These are phyloP conservation scores for Portunus trituberculatus DNA, from an alignment of 1,140 invertebrate species.

Conservation along the genomic window DNA sequence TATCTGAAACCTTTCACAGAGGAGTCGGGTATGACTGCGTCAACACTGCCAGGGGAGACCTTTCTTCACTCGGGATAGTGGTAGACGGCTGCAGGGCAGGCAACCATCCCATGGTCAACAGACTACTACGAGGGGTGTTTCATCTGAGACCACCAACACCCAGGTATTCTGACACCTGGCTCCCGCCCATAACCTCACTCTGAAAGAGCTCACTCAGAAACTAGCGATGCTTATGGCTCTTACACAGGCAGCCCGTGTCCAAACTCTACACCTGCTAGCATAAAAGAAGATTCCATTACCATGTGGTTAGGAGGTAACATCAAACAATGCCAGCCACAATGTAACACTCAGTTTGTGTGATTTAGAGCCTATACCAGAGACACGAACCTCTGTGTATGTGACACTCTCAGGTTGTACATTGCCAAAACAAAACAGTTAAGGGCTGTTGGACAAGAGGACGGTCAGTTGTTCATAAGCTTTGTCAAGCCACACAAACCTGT, in stretches of 20 bases:
- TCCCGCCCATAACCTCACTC: background rate
- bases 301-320: slow-evolving; percentile 41
- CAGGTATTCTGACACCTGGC: no score
- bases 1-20: slow-evolving; percentile 47
- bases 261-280: slow-evolving; percentile 30
- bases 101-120: slow-evolving; percentile 4
- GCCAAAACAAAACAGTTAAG: slow-evolving; percentile 9
- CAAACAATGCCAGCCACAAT: slow-evolving; percentile 9
- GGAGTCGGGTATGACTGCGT: slow-evolving; percentile 33
- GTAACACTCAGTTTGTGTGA: background rate
- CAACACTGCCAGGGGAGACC: background rate
- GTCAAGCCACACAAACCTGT: slow-evolving; percentile 41
- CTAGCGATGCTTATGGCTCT: slow-evolving; percentile 10
- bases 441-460: background rate
- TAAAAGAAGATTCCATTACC: background rate
- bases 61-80: slow-evolving; percentile 10
- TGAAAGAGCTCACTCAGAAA: slow-evolving; percentile 29
- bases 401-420: background rate
- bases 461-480: slow-evolving; percentile 15
- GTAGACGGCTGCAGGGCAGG: no score
- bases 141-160: background rate
- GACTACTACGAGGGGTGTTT: background rate
- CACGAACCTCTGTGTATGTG: slow-evolving; percentile 9
- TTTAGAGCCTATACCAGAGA: background rate
- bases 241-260: slow-evolving; percentile 29